phyloP scores from a whole-genome alignment of 2,888 invertebrate species.

The Oxytorus armatus region DNA sequence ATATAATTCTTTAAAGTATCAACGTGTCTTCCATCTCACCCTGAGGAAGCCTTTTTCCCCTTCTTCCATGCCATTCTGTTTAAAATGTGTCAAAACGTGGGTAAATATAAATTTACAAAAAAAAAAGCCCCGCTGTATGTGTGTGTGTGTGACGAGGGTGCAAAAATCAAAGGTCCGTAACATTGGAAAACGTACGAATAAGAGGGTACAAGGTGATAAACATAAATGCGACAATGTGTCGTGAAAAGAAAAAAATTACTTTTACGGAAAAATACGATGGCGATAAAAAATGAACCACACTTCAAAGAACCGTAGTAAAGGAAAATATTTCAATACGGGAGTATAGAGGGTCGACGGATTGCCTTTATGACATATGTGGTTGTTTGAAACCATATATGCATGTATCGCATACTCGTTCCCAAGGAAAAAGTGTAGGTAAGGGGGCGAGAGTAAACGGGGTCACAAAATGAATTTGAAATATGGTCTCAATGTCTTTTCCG shows the following conservation, averaged over 20 bases:
- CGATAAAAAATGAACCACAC: constrained; percentile 14
- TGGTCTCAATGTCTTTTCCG: not conserved
- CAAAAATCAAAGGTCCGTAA: too few species aligned
- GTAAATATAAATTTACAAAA: too few species aligned
- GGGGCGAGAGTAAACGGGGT: not conserved
- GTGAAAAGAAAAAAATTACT: not conserved
- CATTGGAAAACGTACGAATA: too few species aligned
- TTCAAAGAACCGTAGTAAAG: constrained; percentile 29
- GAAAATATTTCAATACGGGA: constrained; percentile 19
- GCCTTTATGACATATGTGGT: constrained; percentile 34
- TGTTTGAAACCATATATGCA: not conserved
- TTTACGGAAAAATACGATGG: constrained; percentile 28
- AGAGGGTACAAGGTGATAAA: too few species aligned
- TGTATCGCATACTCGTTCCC: constrained; percentile 2
- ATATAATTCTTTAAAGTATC: too few species aligned
- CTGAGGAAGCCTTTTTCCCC: too few species aligned
- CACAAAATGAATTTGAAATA: constrained; percentile 47
- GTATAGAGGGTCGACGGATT: constrained; percentile 6
- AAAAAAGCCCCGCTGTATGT: too few species aligned
- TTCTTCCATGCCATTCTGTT: too few species aligned
- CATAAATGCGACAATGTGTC: too few species aligned
- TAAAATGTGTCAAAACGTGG: too few species aligned
- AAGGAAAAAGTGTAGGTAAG: not conserved
- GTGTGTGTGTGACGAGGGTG: too few species aligned
- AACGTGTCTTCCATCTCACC: too few species aligned